Evolutionary conservation across 1,140 invertebrate genomes (phyloP), one percentile per base, ranked within the genome.

Genomic region (Proctacanthus coquilletti): DNA sequence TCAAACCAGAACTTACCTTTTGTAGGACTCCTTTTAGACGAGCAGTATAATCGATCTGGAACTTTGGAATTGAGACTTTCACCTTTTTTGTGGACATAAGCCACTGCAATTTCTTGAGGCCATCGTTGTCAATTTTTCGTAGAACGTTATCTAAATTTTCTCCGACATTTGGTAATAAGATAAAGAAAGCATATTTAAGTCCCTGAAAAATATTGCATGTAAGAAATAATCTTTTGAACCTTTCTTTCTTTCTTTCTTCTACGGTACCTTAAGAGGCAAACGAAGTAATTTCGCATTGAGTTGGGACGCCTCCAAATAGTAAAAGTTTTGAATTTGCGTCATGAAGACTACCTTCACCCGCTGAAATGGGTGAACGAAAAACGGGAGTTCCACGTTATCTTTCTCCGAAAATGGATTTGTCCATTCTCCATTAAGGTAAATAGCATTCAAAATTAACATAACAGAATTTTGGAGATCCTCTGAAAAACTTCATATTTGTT

Each of bases 371-470:
- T 57, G 60, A 4, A 70, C 42, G 44, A 70, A 64, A 56, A 86
- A 85, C 11, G 50, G 50, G 2, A 59, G 64, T 1, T 38, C 30
- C 27, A 53, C 50, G 1, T 75, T 80, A 1, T 61, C 50, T 20
- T 73, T 69, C 19, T 59, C 56, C 2, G 62, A 56, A 45, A 87
- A 88, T 41, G 74, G 72, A 41, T 74, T 65, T 3, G 65, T 63
- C 84, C 84, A 87, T 2, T 67, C 56, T 1, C 80, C 81, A 51
- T 83, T 78, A 60, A 89, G 89, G 61, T 77, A 87, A 18, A 91
- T 60, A 0, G 80, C 77, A 53, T 84, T 89, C 10, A 80, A 63
- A n/a, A 87, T 56, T 14, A 87, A 34, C 49, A 87, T 65, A 1
- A 76, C 58, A n/a, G 69, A 67, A 27, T 71, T 65, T 14, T 63